Conservation (phyloP, 92 coral and sea anemone genomes). For the Virgularia gustaviana region DNA sequence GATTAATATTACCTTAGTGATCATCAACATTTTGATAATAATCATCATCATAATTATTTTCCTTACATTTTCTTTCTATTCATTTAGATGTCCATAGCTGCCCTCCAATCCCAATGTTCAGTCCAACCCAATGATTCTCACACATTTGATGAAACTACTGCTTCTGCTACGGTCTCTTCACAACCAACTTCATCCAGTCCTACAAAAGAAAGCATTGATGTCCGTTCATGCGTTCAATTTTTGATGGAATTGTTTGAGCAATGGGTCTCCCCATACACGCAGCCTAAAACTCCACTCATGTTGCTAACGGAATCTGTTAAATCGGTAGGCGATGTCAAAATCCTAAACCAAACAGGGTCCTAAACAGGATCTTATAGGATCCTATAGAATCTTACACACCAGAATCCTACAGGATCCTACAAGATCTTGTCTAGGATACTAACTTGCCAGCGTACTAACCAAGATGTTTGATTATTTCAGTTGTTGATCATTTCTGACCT, state of each 20-base stretch:
- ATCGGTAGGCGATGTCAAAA: too few species aligned
- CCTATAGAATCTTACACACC: too few species aligned
- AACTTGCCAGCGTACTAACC: neutral
- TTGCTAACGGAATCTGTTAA: slow-evolving; percentile 89
- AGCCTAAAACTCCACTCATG: slow-evolving; percentile 94
- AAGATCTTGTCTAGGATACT: too few species aligned
- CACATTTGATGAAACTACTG: slow-evolving; percentile 73
- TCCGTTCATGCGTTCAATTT: slow-evolving; percentile 93
- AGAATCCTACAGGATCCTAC: too few species aligned
- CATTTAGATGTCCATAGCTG: slow-evolving; percentile 64
- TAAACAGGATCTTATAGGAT: too few species aligned
- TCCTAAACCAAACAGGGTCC: too few species aligned
- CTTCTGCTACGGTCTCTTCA: slow-evolving; percentile 65
- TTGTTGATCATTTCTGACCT: slow-evolving; percentile 86
- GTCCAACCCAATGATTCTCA: slow-evolving; percentile 69
- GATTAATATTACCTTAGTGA: neutral
- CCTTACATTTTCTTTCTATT: neutral
- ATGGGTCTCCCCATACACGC: slow-evolving; percentile 97
- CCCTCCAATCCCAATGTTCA: slow-evolving; percentile 78
- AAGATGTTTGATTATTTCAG: slow-evolving; percentile 38
- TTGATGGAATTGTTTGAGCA: slow-evolving; percentile 91
- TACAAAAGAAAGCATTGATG: slow-evolving; percentile 84
- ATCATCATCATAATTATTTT: neutral
- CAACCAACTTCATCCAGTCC: slow-evolving; percentile 68
- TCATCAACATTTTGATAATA: neutral